Percentiles rank a stretch among this genome's conserved stretches.
Conservation (phyloP, 2,797 vertebrate genomes). For the Muscicapa comitata region DNA sequence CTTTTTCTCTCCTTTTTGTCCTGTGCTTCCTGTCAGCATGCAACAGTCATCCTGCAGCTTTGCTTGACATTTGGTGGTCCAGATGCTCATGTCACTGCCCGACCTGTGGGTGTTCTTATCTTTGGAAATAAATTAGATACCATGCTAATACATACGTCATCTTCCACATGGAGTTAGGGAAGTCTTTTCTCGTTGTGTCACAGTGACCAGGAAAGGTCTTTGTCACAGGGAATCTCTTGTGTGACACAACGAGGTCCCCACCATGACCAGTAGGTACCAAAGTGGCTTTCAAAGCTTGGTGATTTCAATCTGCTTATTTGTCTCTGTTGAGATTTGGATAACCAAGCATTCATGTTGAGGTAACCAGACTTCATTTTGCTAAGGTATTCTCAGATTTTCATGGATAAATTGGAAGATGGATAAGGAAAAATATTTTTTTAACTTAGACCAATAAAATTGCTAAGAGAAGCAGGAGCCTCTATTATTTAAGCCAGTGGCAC, state of each 20-base stretch:
- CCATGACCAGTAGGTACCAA: not conserved
- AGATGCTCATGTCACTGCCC: not conserved
- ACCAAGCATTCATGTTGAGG: not conserved
- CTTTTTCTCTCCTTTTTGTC: not conserved
- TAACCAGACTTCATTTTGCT: not conserved
- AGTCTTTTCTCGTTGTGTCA: not conserved
- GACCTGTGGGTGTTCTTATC: not conserved
- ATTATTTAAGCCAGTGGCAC: not conserved
- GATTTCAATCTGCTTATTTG: not conserved
- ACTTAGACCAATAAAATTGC: not conserved
- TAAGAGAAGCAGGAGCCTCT: not conserved
- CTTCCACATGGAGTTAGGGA: not conserved
- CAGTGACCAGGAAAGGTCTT: not conserved
- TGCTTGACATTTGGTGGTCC: slow-evolving; percentile 22
- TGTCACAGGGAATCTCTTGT: not conserved
- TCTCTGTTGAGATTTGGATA: not conserved
- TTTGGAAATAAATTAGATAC: not conserved
- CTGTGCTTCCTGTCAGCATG: not conserved
- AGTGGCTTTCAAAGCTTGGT: not conserved
- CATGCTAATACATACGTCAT: not conserved
- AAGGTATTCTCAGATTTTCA: not conserved
- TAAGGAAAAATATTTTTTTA: not conserved
- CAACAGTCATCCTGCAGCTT: not conserved
- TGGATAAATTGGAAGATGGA: not conserved
- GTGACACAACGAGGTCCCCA: not conserved